Evolutionary conservation across 2,888 invertebrate genomes (phyloP).

Genomic region (Latrodectus hesperus): DNA sequence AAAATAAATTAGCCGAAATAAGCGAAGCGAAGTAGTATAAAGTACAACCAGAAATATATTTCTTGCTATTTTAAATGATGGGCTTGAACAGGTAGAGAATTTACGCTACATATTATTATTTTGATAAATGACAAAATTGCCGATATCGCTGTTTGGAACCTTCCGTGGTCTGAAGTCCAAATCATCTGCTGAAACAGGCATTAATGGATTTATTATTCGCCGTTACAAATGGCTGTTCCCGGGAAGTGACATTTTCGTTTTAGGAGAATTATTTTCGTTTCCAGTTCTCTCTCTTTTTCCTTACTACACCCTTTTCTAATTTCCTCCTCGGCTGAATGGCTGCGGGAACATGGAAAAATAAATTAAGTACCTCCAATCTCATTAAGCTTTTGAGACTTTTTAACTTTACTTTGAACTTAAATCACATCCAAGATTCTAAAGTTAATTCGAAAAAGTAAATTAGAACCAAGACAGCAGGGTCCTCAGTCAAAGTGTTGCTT

Average conservation of each 20-base stretch:
- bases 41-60: too few species aligned
- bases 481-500: too few species aligned
- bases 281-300: slow-evolving; percentile 4
- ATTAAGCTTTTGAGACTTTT: slow-evolving; percentile 52
- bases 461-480: background rate
- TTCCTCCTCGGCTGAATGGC: slow-evolving; percentile 24
- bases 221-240: slow-evolving; percentile 51
- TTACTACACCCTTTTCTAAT: background rate
- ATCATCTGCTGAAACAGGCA: slow-evolving; percentile 41
- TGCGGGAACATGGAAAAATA: slow-evolving; percentile 39
- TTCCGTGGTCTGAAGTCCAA: slow-evolving; percentile 20
- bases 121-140: slow-evolving; percentile 54
- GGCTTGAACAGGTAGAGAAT: slow-evolving; percentile 30
- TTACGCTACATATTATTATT: slow-evolving; percentile 14
- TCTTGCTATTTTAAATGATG: slow-evolving; percentile 12
- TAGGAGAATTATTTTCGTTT: slow-evolving; percentile 39
- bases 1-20: too few species aligned
- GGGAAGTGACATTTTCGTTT: slow-evolving; percentile 59
- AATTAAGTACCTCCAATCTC: slow-evolving; percentile 53
- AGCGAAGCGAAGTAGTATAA: too few species aligned
- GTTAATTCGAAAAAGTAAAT: slow-evolving; percentile 18
- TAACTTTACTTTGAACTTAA: slow-evolving; percentile 8
- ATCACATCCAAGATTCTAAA: slow-evolving; percentile 31
- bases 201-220: slow-evolving; percentile 64
- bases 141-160: slow-evolving; percentile 35